Percentiles rank a stretch among this genome's conserved stretches.
Evolutionary conservation across 2,113 vertebrate genomes (phyloP).

Genomic region (Cyanistes caeruleus): DNA sequence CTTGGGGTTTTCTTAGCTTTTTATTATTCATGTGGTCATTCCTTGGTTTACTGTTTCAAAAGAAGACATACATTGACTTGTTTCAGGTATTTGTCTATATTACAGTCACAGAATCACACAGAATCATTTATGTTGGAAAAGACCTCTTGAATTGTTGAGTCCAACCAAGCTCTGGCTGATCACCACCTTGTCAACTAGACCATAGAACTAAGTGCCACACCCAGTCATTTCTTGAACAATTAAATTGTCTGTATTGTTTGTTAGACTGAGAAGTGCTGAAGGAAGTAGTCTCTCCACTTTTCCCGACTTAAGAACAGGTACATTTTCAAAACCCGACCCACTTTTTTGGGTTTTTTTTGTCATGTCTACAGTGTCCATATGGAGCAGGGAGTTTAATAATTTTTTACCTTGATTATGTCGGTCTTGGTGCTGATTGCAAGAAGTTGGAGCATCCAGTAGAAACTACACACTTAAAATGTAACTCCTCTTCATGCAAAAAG

Average conservation of each 20-base stretch:
- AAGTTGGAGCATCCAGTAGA: not conserved
- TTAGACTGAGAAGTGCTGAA: not conserved
- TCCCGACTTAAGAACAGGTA: not conserved
- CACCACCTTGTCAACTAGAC: not conserved
- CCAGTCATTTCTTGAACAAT: not conserved
- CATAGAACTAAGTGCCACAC: not conserved
- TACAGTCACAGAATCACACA: not conserved
- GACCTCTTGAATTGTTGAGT: not conserved
- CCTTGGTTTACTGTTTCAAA: not conserved
- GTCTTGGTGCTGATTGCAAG: not conserved
- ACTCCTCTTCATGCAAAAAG: not conserved
- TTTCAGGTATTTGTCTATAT: not conserved
- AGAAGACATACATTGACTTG: not conserved
- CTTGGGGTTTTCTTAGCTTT: not conserved
- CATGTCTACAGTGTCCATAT: not conserved
- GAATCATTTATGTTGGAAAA: not conserved
- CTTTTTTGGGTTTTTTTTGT: not conserved
- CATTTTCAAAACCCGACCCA: not conserved
- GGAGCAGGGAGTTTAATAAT: not conserved
- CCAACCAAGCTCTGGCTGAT: not conserved
- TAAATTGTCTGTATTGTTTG: not conserved
- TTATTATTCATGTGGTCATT: not conserved
- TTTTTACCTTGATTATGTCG: not conserved
- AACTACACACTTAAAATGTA: not conserved
- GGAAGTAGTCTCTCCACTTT: not conserved